Evolutionary conservation across 2,888 invertebrate species (phyloP), one percentile per base, ranked within the genome.

Genomic region (Odontocolon sp.): DNA sequence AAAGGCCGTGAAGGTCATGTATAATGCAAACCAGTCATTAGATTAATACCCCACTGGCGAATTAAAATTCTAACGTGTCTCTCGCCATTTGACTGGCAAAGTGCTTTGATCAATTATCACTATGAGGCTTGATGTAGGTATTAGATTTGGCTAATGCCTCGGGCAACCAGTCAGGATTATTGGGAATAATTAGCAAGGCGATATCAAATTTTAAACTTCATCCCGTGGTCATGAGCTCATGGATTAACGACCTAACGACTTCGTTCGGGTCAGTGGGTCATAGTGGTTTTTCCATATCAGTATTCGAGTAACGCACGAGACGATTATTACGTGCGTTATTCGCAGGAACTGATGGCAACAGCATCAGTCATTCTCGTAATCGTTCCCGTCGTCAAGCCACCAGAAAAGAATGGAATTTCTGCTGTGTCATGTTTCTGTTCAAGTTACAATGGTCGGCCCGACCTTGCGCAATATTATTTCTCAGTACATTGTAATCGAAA

Each of bases 241-340:
- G 31, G 52, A 75, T 75, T 69, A 70, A 75, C 52, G 59, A 42
- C 21, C 47, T 18, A 47, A 64, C 47, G 50, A 69, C 57, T 69
- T 50, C 42, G 59, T 31, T 40, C 9, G 64, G 75, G 75, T 75
- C 69, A 75, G 64, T 75, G 57, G 75, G 75, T 70, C 59, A 40
- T 1, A 47, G 57, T 23, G 54, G 18, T 59, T 69, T 64, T 69
- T 76, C 16, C n/a, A 21, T 23, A 56, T 70, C 59, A 21, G 21
- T 16, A 28, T 42, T 59, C 52, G 45, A 31, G 36, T 3, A 54
- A 52, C 23, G 47, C 31, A 28, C 50, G 26, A 8, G 3, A 2
- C 31, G 52, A 36, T 38, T 36, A 26, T 23, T 33, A 16, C 23
- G 31, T 9, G 16, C 36, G 21, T 28, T 59, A 23, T 42, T 28